These are phyloP conservation scores for Drosophila parvula DNA, from an alignment of 1,140 invertebrate genomes.

Conservation along the genomic window DNA sequence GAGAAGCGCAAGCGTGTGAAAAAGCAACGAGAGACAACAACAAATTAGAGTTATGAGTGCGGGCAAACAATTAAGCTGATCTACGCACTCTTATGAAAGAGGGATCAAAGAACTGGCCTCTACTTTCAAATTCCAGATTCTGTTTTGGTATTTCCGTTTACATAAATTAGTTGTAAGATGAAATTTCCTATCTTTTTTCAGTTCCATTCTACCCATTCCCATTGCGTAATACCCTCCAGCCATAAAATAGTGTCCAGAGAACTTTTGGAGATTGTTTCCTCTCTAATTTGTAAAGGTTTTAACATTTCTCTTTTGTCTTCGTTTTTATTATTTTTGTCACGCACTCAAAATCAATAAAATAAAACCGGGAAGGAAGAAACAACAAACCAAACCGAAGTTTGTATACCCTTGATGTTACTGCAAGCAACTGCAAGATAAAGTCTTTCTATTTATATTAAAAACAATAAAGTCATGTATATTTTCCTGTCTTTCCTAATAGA, in stretches of 20 bases:
- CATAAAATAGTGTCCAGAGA: constrained; percentile 52
- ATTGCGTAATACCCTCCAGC: constrained; percentile 60
- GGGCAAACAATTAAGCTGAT: constrained; percentile 67
- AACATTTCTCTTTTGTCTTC: constrained; percentile 18
- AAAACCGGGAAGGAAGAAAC: neutral
- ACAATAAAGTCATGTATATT: neutral
- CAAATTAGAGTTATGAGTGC: constrained; percentile 57
- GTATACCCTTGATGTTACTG: neutral
- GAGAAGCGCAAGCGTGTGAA: constrained; percentile 50
- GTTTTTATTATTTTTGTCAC: constrained; percentile 52
- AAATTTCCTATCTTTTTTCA: constrained; percentile 36
- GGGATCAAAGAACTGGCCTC: constrained; percentile 69
- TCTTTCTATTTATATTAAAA: no score
- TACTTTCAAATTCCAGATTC: constrained; percentile 68
- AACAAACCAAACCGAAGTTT: neutral
- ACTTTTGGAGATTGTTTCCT: constrained; percentile 31
- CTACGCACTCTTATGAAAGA: constrained; percentile 31
- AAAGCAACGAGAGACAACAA: constrained; percentile 39
- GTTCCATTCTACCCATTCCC: constrained; percentile 39
- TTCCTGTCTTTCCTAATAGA: neutral
- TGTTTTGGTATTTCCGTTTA: constrained; percentile 67
- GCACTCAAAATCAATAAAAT: constrained; percentile 67
- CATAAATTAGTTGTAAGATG: constrained; percentile 57
- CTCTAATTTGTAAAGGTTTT: constrained; percentile 34
- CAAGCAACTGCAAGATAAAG: neutral